Evolutionary conservation across 2,113 vertebrate species (phyloP).

Genomic region (Aleadryas rufinucha): DNA sequence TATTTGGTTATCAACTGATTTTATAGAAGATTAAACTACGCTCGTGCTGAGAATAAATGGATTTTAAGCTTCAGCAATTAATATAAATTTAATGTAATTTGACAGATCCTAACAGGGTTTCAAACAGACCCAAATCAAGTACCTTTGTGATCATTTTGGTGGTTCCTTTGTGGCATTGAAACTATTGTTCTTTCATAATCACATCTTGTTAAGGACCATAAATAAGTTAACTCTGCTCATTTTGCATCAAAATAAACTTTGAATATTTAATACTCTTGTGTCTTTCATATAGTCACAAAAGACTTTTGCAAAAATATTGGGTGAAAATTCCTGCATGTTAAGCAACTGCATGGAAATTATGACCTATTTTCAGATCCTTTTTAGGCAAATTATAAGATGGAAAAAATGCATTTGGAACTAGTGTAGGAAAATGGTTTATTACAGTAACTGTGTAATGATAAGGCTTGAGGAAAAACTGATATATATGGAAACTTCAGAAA

Average conservation of each 20-base stretch:
- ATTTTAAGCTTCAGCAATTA: constrained; percentile 52
- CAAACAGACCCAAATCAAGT: neutral
- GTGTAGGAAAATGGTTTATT: neutral
- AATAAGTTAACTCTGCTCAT: neutral
- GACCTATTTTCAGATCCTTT: constrained; percentile 16
- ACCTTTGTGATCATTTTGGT: neutral
- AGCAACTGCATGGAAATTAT: neutral
- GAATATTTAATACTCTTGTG: neutral
- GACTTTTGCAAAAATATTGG: neutral
- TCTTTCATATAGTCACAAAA: neutral
- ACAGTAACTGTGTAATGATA: neutral
- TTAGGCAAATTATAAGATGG: neutral
- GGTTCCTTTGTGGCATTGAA: neutral
- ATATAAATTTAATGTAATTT: constrained; percentile 24
- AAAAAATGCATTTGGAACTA: neutral
- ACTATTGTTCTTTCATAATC: neutral
- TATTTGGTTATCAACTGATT: constrained; percentile 22
- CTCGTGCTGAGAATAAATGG: constrained; percentile 28
- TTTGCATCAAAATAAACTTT: neutral
- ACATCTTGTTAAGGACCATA: neutral
- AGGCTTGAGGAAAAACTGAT: neutral
- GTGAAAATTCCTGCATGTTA: neutral
- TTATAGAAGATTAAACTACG: neutral
- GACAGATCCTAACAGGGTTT: neutral
- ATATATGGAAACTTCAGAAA: neutral